Conservation (phyloP, 1,140 invertebrate genomes). For the Pogonomyrmex californicus region DNA sequence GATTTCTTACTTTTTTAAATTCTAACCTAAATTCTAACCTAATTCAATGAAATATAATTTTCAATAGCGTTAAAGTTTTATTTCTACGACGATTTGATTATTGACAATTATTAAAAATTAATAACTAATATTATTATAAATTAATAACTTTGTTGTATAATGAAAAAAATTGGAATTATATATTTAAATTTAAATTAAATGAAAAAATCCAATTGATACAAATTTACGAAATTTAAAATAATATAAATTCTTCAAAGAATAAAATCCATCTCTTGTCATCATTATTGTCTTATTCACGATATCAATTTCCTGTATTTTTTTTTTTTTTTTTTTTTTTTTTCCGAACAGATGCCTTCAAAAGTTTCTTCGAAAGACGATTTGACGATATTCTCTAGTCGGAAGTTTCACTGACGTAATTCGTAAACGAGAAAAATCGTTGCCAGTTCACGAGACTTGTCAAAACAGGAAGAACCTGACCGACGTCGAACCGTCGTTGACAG, state of each 20-base stretch:
- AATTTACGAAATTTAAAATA: not conserved
- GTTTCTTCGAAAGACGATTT: constrained; percentile 34
- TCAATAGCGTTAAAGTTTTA: not conserved
- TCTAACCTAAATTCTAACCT: not conserved
- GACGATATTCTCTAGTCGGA: constrained; percentile 39
- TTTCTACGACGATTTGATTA: too few relatives aligned
- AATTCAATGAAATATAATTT: not conserved
- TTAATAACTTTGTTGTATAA: not conserved
- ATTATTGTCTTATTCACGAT: not conserved
- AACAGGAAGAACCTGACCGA: constrained; percentile 72
- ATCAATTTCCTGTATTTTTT: not conserved
- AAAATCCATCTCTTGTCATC: constrained; percentile 8
- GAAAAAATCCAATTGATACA: not conserved
- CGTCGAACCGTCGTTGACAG: constrained; percentile 57
- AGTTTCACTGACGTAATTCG: constrained; percentile 49
- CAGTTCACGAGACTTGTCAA: constrained; percentile 51
- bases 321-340: not conserved
- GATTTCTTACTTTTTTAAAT: not conserved
- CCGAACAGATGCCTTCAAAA: not conserved
- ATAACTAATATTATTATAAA: not conserved
- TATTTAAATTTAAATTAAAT: not conserved
- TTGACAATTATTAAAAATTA: not conserved
- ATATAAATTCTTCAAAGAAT: not conserved
- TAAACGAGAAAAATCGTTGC: constrained; percentile 47
- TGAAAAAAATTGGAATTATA: not conserved